phyloP scores from a whole-genome alignment of 2,113 vertebrate species.

The Piprites chloris region DNA sequence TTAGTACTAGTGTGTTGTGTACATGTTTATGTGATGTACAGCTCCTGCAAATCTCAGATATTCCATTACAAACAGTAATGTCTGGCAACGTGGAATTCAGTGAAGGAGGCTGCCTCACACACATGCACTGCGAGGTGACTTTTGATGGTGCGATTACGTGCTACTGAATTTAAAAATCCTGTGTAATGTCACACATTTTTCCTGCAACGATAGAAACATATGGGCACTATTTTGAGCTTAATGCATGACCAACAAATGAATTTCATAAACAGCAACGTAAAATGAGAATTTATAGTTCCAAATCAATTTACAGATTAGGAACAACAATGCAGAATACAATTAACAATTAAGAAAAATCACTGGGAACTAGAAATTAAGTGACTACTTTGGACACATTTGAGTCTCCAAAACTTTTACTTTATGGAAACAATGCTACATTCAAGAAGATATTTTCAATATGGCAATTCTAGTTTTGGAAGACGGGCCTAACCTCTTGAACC shows the following conservation, averaged over 20 bases:
- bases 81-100: background rate
- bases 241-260: background rate
- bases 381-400: background rate
- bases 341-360: background rate
- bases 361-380: background rate
- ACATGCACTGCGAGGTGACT: rapidly evolving
- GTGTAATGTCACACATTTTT: background rate
- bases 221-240: background rate
- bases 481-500: background rate
- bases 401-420: background rate
- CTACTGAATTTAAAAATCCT: background rate
- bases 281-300: background rate
- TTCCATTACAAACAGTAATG: background rate
- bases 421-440: background rate
- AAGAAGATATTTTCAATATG: background rate
- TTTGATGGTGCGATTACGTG: background rate
- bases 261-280: background rate
- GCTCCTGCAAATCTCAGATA: background rate
- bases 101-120: background rate
- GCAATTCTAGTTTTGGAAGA: background rate
- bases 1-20: too few species aligned
- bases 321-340: background rate
- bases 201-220: background rate
- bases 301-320: background rate
- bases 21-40: rapidly evolving